A percentile compares a stretch with the other conserved stretches of the same genome.
Evolutionary conservation across 2,888 invertebrate genomes (phyloP).

Genomic region (Theretra japonica): DNA sequence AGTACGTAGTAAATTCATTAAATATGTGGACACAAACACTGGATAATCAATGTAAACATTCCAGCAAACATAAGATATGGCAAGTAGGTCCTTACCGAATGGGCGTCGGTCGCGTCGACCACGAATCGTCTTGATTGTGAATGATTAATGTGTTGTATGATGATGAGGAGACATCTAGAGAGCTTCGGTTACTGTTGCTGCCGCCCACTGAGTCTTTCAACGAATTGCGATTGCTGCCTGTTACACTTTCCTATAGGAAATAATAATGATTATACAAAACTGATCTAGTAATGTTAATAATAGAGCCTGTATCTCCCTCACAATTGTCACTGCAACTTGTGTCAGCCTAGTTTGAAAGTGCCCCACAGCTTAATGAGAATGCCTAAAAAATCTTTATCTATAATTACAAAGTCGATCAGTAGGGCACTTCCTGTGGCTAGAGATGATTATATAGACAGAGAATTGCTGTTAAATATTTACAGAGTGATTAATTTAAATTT

Average conservation of each 20-base stretch:
- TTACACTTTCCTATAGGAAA: conserved; percentile 65
- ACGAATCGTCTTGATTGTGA: conserved; percentile 90
- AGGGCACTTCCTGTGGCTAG: too few species aligned
- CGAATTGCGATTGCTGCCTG: conserved; percentile 87
- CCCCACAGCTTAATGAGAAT: background rate
- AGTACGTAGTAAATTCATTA: background rate
- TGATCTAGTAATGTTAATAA: background rate
- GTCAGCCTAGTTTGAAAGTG: background rate
- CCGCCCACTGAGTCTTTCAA: conserved; percentile 85
- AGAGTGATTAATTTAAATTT: too few species aligned
- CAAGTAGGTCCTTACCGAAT: conserved; percentile 74
- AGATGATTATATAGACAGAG: too few species aligned
- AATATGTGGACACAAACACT: background rate
- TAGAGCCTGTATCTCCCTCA: too few species aligned
- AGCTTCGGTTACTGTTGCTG: conserved; percentile 85
- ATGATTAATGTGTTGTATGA: conserved; percentile 94
- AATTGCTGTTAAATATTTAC: too few species aligned
- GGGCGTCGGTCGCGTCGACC: conserved; percentile 85
- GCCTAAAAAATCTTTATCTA: too few species aligned
- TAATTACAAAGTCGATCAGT: too few species aligned
- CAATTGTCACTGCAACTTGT: background rate
- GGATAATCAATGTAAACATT: background rate
- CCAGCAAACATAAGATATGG: conserved; percentile 21
- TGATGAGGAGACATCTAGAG: conserved; percentile 90
- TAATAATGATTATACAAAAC: background rate